A percentile compares a stretch with the other conserved stretches of the same genome.
phyloP scores from a whole-genome alignment of 2,888 invertebrate species.

The Parnassius mnemosyne region DNA sequence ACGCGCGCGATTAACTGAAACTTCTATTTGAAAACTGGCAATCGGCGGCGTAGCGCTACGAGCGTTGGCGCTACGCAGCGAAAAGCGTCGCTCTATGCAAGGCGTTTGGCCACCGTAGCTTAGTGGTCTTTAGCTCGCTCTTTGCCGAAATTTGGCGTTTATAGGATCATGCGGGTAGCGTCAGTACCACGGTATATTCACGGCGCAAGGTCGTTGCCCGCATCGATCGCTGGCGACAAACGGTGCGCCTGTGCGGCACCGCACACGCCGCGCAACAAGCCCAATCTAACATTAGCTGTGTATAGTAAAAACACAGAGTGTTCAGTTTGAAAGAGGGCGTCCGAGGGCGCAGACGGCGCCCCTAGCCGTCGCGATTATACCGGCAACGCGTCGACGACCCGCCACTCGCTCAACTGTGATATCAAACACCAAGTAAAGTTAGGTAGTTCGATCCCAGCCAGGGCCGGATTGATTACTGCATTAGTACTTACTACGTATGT shows the following conservation, averaged over 20 bases:
- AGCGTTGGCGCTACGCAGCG: not conserved
- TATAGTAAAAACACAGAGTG: constrained; percentile 50
- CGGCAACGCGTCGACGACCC: constrained; percentile 34
- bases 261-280: constrained; percentile 50
- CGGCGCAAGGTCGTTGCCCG: constrained; percentile 65
- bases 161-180: constrained; percentile 25
- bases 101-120: constrained; percentile 8
- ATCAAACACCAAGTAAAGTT: constrained; percentile 49
- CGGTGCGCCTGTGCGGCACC: constrained; percentile 47
- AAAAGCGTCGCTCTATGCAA: constrained; percentile 3
- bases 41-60: not conserved
- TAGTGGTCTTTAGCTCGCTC: constrained; percentile 12
- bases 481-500: constrained; percentile 22
- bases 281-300: constrained; percentile 49
- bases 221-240: constrained; percentile 57
- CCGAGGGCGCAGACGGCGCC: constrained; percentile 61
- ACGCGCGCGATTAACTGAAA: constrained; percentile 4
- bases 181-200: constrained; percentile 32
- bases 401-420: constrained; percentile 50
- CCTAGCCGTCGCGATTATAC: constrained; percentile 47
- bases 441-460: constrained; percentile 30
- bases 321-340: constrained; percentile 65
- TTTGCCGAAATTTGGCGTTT: constrained; percentile 24
- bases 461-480: not conserved
- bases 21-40: not conserved